These are phyloP conservation scores for Pungitius pungitius DNA, from an alignment of 2,113 vertebrate species.

Conservation along the genomic window DNA sequence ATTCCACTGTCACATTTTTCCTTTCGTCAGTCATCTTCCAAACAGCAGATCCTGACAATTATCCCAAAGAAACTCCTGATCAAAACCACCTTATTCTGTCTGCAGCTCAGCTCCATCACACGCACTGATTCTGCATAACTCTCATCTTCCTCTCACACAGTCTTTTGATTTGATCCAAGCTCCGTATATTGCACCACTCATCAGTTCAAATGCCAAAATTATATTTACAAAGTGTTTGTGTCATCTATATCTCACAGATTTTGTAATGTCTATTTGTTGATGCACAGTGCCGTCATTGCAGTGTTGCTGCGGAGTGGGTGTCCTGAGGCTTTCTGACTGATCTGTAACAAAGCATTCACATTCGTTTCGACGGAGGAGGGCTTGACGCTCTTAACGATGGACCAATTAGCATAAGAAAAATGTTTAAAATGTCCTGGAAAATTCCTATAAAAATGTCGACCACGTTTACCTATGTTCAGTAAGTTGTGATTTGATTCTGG, in stretches of 20 bases:
- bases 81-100: conserved; percentile 72
- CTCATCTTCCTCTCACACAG: conserved; percentile 22
- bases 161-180: conserved; percentile 61
- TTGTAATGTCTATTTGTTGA: conserved; percentile 62
- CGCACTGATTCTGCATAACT: conserved; percentile 51
- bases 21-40: conserved; percentile 78
- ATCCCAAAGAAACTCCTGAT: conserved; percentile 76
- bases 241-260: conserved; percentile 59
- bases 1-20: conserved; percentile 74
- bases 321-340: conserved; percentile 17
- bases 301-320: conserved; percentile 42
- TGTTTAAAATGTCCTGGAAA: background rate
- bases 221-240: conserved; percentile 62
- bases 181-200: conserved; percentile 55
- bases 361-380: conserved; percentile 53
- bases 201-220: conserved; percentile 70
- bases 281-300: conserved; percentile 49
- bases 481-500: background rate
- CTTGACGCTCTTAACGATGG: conserved; percentile 44
- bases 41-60: conserved; percentile 80
- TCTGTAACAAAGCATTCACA: conserved; percentile 53
- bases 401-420: conserved; percentile 5
- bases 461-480: background rate
- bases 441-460: conserved; percentile 8
- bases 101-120: conserved; percentile 63